A percentile compares a stretch with the other conserved stretches of the same genome.
Evolutionary conservation across 2,113 vertebrate species (phyloP).

Genomic region (Ameiurus melas): DNA sequence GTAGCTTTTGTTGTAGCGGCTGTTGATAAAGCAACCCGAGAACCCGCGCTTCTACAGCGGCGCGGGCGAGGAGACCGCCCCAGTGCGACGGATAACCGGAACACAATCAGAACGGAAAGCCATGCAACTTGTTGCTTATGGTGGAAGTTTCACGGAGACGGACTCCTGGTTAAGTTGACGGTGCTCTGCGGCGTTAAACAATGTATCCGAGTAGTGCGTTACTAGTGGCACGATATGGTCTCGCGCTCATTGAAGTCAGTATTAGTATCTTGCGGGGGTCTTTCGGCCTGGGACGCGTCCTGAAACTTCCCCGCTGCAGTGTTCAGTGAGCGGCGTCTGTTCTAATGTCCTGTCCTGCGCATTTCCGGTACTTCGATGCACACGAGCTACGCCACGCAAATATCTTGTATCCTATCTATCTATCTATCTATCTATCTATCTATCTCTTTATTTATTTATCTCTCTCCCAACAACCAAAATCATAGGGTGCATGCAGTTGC

Average conservation of each 20-base stretch:
- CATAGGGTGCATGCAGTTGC: not conserved
- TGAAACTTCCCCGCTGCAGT: not conserved
- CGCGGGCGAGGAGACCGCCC: not conserved
- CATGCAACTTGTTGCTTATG: not conserved
- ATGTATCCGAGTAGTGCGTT: not conserved
- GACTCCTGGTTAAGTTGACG: not conserved
- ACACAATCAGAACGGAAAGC: not conserved
- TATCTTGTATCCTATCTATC: not conserved
- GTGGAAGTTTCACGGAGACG: not conserved
- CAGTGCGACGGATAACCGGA: not conserved
- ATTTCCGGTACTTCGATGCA: not conserved
- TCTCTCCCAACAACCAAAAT: too few relatives aligned
- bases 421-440: too few relatives aligned
- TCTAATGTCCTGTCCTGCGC: not conserved
- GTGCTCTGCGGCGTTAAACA: not conserved
- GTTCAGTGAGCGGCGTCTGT: not conserved
- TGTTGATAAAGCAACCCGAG: constrained; percentile 17
- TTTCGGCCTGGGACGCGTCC: not conserved
- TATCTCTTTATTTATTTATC: too few relatives aligned
- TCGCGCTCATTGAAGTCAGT: not conserved
- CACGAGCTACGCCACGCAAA: not conserved
- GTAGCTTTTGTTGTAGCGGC: not conserved
- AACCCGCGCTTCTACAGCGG: not conserved
- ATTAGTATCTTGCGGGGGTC: not conserved
- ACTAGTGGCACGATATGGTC: not conserved